These are phyloP conservation scores for Echiichthys vipera DNA, from an alignment of 2,797 vertebrate genomes.

Conservation along the genomic window DNA sequence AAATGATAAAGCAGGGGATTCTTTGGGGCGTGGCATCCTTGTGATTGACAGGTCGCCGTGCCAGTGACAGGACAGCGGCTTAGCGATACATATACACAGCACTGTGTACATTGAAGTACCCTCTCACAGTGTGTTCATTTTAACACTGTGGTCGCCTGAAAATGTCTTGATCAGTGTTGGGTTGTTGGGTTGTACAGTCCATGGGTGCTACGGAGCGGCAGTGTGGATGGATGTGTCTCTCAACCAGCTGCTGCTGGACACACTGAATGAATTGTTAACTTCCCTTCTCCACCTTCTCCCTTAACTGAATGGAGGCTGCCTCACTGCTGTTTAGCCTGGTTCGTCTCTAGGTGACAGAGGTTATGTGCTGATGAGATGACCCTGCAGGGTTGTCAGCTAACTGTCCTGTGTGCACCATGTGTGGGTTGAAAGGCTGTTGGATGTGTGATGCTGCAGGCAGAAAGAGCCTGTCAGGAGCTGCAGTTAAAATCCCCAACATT, in stretches of 20 bases:
- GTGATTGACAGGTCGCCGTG: no score
- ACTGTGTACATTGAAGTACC: no score
- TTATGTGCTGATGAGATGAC: slow-evolving; percentile 17
- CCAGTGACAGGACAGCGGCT: no score
- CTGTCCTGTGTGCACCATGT: slow-evolving; percentile 20
- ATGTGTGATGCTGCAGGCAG: slow-evolving; percentile 2
- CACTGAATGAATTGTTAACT: not conserved
- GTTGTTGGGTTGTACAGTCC: no score
- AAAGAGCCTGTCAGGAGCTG: not conserved
- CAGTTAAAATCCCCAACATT: slow-evolving; percentile 28
- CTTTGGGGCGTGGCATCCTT: no score
- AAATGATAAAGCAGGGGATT: no score
- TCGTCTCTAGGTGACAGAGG: slow-evolving; percentile 14
- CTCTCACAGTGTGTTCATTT: no score
- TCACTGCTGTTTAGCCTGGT: not conserved
- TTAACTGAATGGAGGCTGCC: not conserved
- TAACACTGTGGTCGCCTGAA: no score
- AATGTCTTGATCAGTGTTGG: no score
- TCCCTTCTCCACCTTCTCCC: not conserved
- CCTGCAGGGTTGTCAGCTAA: slow-evolving; percentile 6
- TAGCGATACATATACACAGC: no score
- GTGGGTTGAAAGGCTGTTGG: slow-evolving; percentile 1
- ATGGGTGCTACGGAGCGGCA: not conserved
- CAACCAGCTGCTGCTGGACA: not conserved
- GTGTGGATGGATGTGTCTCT: not conserved